These are phyloP conservation scores for Toxotes jaculatrix DNA, from an alignment of 2,113 vertebrate genomes.

Conservation along the genomic window DNA sequence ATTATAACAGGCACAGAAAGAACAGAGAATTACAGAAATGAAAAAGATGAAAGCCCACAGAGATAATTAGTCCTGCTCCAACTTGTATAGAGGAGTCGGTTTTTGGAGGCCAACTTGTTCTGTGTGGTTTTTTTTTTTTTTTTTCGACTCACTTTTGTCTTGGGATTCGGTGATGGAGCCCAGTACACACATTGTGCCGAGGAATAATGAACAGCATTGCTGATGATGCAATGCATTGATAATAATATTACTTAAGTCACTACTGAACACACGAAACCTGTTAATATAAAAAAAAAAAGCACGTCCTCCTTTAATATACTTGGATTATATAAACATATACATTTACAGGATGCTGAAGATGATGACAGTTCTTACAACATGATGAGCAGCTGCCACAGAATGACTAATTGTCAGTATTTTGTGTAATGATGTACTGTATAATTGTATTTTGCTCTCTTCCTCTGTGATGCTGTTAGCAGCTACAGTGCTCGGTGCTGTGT, in stretches of 20 bases:
- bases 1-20: constrained; percentile 64
- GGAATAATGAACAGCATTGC: constrained; percentile 5
- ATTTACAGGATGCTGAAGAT: constrained; percentile 5
- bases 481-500: background rate
- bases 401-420: constrained; percentile 49
- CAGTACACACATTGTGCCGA: constrained; percentile 8
- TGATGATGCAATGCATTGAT: constrained; percentile 56
- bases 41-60: constrained; percentile 76
- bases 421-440: constrained; percentile 28
- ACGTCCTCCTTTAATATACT: background rate
- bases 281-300: background rate
- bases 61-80: constrained; percentile 78
- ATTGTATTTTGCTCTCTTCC: constrained; percentile 36
- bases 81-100: constrained; percentile 49
- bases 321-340: constrained; percentile 6
- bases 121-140: background rate
- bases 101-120: constrained; percentile 58
- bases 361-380: background rate
- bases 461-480: constrained; percentile 6
- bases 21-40: constrained; percentile 68
- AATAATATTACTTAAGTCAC: constrained; percentile 1
- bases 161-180: constrained; percentile 45
- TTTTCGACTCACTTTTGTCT: constrained; percentile 38
- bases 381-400: constrained; percentile 20
- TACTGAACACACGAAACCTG: background rate